A percentile compares a stretch with the other conserved stretches of the same genome.
Evolutionary conservation across 2,888 invertebrate species (phyloP).

Genomic region (Tenthredo notha): DNA sequence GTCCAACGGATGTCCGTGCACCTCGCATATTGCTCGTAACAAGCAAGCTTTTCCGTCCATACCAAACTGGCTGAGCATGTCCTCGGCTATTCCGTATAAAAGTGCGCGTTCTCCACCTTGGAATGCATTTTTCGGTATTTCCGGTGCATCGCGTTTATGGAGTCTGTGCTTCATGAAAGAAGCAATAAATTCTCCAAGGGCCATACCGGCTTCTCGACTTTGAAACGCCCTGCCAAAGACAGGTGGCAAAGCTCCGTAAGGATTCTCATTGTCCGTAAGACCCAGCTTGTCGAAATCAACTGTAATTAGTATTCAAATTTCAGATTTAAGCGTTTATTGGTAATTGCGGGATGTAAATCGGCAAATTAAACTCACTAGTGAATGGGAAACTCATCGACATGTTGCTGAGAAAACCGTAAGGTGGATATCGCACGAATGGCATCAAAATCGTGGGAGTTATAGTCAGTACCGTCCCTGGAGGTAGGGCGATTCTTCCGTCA

Average conservation of each 20-base stretch:
- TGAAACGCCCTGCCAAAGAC: constrained; percentile 87
- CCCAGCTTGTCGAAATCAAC: constrained; percentile 93
- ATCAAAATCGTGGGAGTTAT: constrained; percentile 90
- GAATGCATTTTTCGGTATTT: constrained; percentile 81
- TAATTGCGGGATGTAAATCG: neutral
- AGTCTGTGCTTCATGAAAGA: constrained; percentile 85
- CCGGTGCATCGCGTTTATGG: constrained; percentile 76
- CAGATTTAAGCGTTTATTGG: neutral
- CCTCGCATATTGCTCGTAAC: constrained; percentile 91
- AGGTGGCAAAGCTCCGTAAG: constrained; percentile 89
- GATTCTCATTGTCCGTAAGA: constrained; percentile 93
- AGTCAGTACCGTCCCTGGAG: constrained; percentile 90
- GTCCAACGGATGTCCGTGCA: constrained; percentile 88
- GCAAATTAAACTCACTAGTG: constrained; percentile 85
- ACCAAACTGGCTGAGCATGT: constrained; percentile 89
- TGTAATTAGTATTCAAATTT: constrained; percentile 74
- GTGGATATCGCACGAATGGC: constrained; percentile 92
- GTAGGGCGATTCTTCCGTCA: constrained; percentile 90
- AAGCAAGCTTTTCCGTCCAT: constrained; percentile 91
- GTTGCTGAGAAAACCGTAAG: constrained; percentile 91
- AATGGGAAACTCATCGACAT: constrained; percentile 91
- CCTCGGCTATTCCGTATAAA: constrained; percentile 88
- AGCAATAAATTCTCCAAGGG: constrained; percentile 87
- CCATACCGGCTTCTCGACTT: constrained; percentile 85
- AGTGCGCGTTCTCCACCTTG: constrained; percentile 92